phyloP scores from a whole-genome alignment of 2,888 invertebrate species.

The Melanotus villosus region DNA sequence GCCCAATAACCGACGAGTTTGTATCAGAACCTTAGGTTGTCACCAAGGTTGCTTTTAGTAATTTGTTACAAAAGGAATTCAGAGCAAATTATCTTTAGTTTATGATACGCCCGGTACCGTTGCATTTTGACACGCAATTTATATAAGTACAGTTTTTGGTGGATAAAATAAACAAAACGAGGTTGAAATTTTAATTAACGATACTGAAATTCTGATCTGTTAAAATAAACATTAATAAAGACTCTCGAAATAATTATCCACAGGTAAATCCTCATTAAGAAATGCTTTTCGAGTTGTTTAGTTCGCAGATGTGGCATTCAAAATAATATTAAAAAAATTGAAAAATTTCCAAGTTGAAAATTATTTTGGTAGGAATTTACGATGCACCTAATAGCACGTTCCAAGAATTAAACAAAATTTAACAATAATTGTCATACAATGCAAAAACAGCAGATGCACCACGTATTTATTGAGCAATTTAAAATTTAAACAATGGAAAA shows the following conservation, averaged over 20 bases:
- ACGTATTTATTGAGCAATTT: conserved; percentile 24
- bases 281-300: too few species aligned
- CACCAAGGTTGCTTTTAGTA: conserved; percentile 11
- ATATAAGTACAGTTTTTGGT: conserved; percentile 21
- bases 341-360: too few species aligned
- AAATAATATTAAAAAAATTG: too few species aligned
- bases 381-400: not conserved
- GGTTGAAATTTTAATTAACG: conserved; percentile 25
- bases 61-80: conserved; percentile 25
- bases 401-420: not conserved
- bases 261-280: too few species aligned
- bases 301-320: too few species aligned
- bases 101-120: conserved; percentile 28
- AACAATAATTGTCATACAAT: conserved; percentile 10
- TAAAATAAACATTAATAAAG: conserved; percentile 15
- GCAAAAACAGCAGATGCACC: conserved; percentile 29
- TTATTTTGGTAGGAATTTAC: too few species aligned
- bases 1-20: conserved; percentile 5
- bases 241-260: not conserved
- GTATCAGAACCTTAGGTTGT: conserved; percentile 21
- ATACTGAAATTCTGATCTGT: conserved; percentile 11
- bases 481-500: conserved; percentile 27
- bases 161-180: conserved; percentile 3
- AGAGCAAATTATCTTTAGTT: conserved; percentile 27
- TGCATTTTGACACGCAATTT: conserved; percentile 29